Conservation (phyloP, 2,888 invertebrate genomes). For the Girardia tigrina region DNA sequence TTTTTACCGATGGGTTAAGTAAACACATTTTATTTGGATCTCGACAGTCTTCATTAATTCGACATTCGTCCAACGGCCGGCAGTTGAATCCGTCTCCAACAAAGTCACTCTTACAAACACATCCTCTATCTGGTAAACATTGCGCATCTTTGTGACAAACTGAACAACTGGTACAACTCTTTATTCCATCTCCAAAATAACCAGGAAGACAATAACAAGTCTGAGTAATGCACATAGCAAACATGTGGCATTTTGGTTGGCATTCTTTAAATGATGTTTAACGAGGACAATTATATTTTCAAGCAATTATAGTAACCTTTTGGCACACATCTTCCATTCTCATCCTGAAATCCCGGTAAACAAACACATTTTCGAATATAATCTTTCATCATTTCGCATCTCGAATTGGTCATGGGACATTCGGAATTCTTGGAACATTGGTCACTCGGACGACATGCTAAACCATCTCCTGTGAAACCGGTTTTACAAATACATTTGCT, state of each 20-base stretch:
- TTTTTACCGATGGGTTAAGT: background rate
- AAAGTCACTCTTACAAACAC: constrained; percentile 15
- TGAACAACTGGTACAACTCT: constrained; percentile 14
- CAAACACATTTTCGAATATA: background rate
- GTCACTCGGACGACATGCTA: background rate
- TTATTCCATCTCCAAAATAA: constrained; percentile 4
- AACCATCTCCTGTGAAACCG: background rate
- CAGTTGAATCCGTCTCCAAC: constrained; percentile 1
- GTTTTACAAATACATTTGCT: background rate
- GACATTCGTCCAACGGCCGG: background rate
- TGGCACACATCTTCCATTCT: background rate
- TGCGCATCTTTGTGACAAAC: constrained; percentile 2
- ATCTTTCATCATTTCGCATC: constrained; percentile 9
- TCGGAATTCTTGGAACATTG: background rate
- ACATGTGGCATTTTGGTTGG: constrained; percentile 13
- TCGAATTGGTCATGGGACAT: background rate
- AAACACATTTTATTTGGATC: constrained; percentile 18
- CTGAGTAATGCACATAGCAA: constrained; percentile 10
- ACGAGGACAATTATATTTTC: too few relatives aligned
- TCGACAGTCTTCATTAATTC: constrained; percentile 8
- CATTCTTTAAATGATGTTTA: too few relatives aligned
- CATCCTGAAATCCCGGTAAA: background rate
- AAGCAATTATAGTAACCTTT: too few relatives aligned
- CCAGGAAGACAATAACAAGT: background rate
- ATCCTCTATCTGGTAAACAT: constrained; percentile 13